Base-by-base conservation (phyloP, 2,888 invertebrate species). In the Cheilosia scutellata region DNA sequence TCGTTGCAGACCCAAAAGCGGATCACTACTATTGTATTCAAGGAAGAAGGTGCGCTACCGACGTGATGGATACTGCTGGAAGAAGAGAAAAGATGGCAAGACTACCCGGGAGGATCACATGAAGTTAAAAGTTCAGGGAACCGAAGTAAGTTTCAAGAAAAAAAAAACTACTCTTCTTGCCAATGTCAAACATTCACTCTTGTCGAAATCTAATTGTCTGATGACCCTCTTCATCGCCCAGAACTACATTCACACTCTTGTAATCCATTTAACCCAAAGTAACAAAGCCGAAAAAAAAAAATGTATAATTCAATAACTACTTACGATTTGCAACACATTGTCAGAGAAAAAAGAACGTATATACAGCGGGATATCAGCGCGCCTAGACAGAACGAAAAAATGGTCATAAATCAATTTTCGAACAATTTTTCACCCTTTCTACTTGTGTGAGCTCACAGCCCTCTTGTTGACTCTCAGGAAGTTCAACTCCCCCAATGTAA, bases 51-150 rank as follows among this genome's bases (percentile, higher is more conserved):
- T 97, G 88, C 95, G 98, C 72, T 99, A 99, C 94, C 95, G 98
- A 92, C 95, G 98, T 82, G 99, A 99, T 91, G 98, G 98, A 27
- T 99, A 99, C 93, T 98, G 98, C 93, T 99, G 99, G 99, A 99
- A 99, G 94, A 98, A 98, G 91, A 94, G 99, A 88, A 98, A 98
- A 93, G 99, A 99, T 92, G 99, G 99, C 27, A 98, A 98, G 93
- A 98, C 98, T 87, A 98, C 98, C 76, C 94, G 99, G 89, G 99
- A 99, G 93, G 99, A 99, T 94, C 99, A 99, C 93, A 99, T 99
- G 99, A 99, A 99, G 93, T 94, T 99, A 88, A 99, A 99, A 95
- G 98, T 98, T 91, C 97, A 98, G 94, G 98, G 98, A 90, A 97
- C 97, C 87, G 98, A 98, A 95, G 97, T 97, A 89, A 94, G 94